Percentiles rank a stretch among this genome's conserved stretches.
Evolutionary conservation across 2,888 invertebrate species (phyloP).

Genomic region (Limnephilus rhombicus): DNA sequence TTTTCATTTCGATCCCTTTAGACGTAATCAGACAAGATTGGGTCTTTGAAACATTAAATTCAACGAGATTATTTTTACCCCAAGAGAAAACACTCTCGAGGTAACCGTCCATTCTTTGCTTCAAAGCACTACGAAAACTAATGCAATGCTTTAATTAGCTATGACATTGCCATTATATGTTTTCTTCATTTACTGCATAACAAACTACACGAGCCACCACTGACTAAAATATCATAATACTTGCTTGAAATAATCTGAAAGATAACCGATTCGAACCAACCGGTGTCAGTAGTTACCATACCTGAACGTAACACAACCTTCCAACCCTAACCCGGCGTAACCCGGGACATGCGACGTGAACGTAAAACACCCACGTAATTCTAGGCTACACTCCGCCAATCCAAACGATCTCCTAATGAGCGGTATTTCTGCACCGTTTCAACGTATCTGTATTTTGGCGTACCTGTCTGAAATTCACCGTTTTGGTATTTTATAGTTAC

Average conservation of each 20-base stretch:
- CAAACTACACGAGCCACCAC: not conserved
- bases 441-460: not conserved
- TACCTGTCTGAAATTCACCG: not conserved
- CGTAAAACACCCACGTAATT: slow-evolving; percentile 45
- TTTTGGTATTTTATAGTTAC: not conserved
- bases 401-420: slow-evolving; percentile 39
- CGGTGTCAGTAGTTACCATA: not conserved
- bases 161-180: not conserved
- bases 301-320: not conserved
- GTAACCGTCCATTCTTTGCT: too few relatives aligned
- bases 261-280: not conserved
- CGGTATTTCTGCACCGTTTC: slow-evolving; percentile 8
- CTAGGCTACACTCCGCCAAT: slow-evolving; percentile 33
- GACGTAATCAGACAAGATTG: too few relatives aligned
- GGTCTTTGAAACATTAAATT: too few relatives aligned
- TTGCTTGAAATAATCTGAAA: not conserved
- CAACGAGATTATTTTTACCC: too few relatives aligned
- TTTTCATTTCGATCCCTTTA: too few relatives aligned
- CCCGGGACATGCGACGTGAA: slow-evolving; percentile 36
- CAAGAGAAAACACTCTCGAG: too few relatives aligned
- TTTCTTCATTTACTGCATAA: not conserved
- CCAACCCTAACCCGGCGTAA: not conserved
- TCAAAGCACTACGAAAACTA: too few relatives aligned
- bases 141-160: too few relatives aligned
- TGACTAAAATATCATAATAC: not conserved